Base-by-base conservation (phyloP, 2,113 vertebrate species). In the Scartelaos histophorus region DNA sequence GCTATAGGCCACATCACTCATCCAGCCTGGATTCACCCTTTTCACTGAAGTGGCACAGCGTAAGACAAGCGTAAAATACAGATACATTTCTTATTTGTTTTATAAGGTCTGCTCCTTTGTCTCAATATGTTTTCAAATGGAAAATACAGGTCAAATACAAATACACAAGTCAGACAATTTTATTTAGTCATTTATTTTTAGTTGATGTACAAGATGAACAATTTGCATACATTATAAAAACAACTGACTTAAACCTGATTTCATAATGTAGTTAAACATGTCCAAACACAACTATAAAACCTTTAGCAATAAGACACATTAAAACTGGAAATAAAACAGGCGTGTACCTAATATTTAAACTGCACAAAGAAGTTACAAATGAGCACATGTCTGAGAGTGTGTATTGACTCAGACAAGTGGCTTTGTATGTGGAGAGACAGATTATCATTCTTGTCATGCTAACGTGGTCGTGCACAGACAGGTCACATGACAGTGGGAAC, bases 401-500 rank as follows among this genome's bases (percentile, higher is more conserved):
- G 25, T 16, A n/a, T 24, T 72, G 75, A 73, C 62, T 69, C 64
- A 69, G 46, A 69, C 35, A 58, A 70, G 46, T 66, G 58, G 51
- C 56, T 51, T 70, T 62, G 29, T 62, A 43, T 71, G 15, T 51
- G 21, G 6, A 61, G 61, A 15, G 38, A 65, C 34, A 57, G 68
- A 73, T 75, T 72, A 67, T 78, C 60, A 75, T 78, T 72, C 74
- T 70, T 78, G 53, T 35, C 56, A 13, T 46, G 58, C 45, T 69
- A 58, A 74, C 45, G 66, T 69, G 71, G 46, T 75, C 78, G 74
- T 25, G 2, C 61, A 73, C 43, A 70, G 24, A 38, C 16, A 60
- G 24, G 17, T 81, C 75, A 68, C 58, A 54, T 65, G 56, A 15
- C 16, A 51, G 46, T 70, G 49, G 24, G 46, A 71, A 43, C 38